Conservation (phyloP, 2,113 vertebrate species). For the Eira barbara region DNA sequence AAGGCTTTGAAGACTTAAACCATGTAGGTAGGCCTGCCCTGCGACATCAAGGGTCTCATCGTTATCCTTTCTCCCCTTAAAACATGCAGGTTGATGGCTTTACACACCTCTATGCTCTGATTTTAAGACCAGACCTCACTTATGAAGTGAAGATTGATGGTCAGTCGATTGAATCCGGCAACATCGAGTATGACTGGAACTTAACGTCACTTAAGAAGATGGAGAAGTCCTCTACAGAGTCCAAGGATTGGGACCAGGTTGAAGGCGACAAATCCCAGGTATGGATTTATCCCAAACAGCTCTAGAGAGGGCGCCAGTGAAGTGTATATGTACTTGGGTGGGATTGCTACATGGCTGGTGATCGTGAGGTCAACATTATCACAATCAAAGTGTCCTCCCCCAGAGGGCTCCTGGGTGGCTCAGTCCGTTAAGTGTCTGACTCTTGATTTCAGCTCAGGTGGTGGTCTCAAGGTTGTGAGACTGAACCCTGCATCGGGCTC, state of each 20-base stretch:
- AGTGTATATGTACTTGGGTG: not conserved
- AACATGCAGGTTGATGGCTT: conserved; percentile 85
- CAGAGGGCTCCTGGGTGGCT: not conserved
- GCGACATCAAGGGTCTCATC: fast-evolving
- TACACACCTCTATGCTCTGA: conserved; percentile 89
- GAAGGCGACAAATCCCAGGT: conserved; percentile 85
- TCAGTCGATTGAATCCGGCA: conserved; percentile 85
- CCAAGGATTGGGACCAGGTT: conserved; percentile 83
- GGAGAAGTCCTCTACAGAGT: conserved; percentile 82
- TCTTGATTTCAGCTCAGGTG: not conserved
- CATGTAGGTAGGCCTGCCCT: not conserved
- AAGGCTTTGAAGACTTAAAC: not conserved
- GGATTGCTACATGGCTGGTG: not conserved
- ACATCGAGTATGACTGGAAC: conserved; percentile 90
- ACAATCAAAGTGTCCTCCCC: not conserved
- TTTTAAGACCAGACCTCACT: conserved; percentile 88
- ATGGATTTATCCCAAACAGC: not conserved
- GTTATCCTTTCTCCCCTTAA: not conserved
- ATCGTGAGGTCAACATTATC: fast-evolving
- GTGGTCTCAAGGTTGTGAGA: not conserved
- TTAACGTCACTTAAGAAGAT: conserved; percentile 84
- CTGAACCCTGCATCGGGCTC: not conserved
- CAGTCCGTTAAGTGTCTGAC: not conserved
- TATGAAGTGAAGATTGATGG: conserved; percentile 89
- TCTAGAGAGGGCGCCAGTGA: not conserved